Evolutionary conservation across 2,888 invertebrate species (phyloP), one percentile per base, ranked within the genome.

Genomic region (Leptopterna dolabrata): DNA sequence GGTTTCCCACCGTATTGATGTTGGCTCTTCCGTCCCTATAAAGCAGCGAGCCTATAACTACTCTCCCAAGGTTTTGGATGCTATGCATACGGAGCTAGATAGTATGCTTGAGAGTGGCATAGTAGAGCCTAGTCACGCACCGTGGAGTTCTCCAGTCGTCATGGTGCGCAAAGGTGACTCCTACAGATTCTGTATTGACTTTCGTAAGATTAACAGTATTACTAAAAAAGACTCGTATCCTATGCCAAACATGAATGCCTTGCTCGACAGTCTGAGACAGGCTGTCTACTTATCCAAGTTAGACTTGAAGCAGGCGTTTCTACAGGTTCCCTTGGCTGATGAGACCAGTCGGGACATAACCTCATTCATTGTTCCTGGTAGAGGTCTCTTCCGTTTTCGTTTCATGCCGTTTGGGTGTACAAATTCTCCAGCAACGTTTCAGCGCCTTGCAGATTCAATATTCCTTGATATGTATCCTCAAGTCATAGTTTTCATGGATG

Each of bases 191-290:
- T n/a, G n/a, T n/a, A n/a, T n/a, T n/a, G n/a, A n/a, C n/a, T n/a
- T n/a, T n/a, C n/a, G n/a, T n/a, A n/a, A n/a, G n/a, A 70, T 92
- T 0, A 92, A 92, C 89, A 2, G 9, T 2, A 1, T 29, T 1
- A 41, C 84, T 0, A 29, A 43, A 9, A 84, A 84, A 19, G 84
- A 84, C 27, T 70, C 84, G 0, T 73, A 84, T 16, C 84, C 84
- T 13, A 45, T 84, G 45, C 71, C 84, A 2, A 45, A 73, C 41
- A 36, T 84, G 1, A 55, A 19, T 43, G 24, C 36, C 19, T 19
- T 84, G 1, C 73, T 84, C 4, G 73, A 70, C 29, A 27, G 27
- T 36, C 27, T 30, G 16, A 24, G 73, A 6, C 27, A 73, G 14
- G 70, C 73, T 0, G 43, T 16, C 3, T n/a, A n/a, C n/a, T n/a